Evolutionary conservation across 1,140 invertebrate genomes (phyloP).

Genomic region (Coelopa frigida): DNA sequence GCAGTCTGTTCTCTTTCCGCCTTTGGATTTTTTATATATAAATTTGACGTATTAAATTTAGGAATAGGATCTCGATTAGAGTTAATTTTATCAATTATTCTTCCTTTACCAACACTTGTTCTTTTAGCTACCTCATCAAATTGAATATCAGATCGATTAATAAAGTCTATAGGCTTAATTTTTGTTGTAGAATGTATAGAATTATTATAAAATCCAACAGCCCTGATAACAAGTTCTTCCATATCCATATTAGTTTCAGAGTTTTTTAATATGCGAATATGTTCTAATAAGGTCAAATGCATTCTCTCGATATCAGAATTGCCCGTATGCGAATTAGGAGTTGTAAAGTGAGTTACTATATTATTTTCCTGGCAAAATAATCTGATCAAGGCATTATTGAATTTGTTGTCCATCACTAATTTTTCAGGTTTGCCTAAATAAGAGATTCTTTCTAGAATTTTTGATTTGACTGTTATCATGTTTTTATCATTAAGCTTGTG

Average conservation of each 20-base stretch:
- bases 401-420: background rate
- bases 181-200: slow-evolving; percentile 1
- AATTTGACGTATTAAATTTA: too few relatives aligned
- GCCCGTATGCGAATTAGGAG: background rate
- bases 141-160: too few relatives aligned
- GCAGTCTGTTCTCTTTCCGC: too few relatives aligned
- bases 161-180: background rate
- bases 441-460: too few relatives aligned
- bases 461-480: too few relatives aligned
- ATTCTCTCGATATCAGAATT: slow-evolving; percentile 3
- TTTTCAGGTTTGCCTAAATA: too few relatives aligned
- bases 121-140: too few relatives aligned
- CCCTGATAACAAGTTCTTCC: background rate
- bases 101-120: too few relatives aligned
- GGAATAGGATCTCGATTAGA: too few relatives aligned
- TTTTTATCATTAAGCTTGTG: too few relatives aligned
- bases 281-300: background rate
- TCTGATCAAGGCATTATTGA: background rate
- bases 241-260: background rate
- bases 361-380: slow-evolving; percentile 1
- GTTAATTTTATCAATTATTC: too few relatives aligned
- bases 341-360: background rate
- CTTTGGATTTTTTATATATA: too few relatives aligned
- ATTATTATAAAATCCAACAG: slow-evolving; percentile 2
- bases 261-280: background rate